Percentiles rank a stretch among this genome's conserved stretches.
These are phyloP conservation scores for Globicephala melas DNA, from an alignment of 2,113 vertebrate species.

Conservation along the genomic window DNA sequence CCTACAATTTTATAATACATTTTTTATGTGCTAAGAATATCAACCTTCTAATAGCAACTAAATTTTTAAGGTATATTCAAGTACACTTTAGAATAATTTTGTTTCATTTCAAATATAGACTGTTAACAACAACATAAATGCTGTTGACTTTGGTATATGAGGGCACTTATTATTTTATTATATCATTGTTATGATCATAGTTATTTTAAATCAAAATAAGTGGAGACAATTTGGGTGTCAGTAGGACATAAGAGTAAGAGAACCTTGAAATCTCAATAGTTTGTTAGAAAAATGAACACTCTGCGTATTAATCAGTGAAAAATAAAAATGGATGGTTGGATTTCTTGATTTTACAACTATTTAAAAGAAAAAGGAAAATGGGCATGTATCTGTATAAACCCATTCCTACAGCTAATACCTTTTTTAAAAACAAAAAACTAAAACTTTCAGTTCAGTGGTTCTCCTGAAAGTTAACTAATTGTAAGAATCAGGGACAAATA, in stretches of 20 bases:
- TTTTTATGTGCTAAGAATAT: conserved; percentile 14
- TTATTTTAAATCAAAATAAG: conserved; percentile 50
- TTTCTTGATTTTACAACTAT: conserved; percentile 72
- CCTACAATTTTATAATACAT: conserved; percentile 24
- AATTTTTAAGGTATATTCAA: conserved; percentile 60
- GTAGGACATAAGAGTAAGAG: conserved; percentile 24
- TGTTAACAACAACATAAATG: conserved; percentile 65
- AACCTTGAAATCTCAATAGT: conserved; percentile 61
- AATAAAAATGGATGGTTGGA: conserved; percentile 68
- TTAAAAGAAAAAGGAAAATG: conserved; percentile 36
- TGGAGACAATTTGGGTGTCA: conserved; percentile 59
- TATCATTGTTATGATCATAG: conserved; percentile 27
- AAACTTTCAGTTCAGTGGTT: not conserved
- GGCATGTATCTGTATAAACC: not conserved
- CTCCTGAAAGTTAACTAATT: not conserved
- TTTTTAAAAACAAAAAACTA: not conserved
- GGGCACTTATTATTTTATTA: conserved; percentile 42
- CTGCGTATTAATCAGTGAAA: conserved; percentile 62
- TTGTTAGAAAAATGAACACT: conserved; percentile 69
- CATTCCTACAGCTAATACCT: not conserved
- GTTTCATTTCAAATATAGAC: conserved; percentile 61
- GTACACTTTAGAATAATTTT: conserved; percentile 69
- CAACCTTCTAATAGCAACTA: conserved; percentile 39
- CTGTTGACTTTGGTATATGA: conserved; percentile 61
- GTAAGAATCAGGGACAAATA: not conserved